These are phyloP conservation scores for Eupithecia subfuscata DNA, from an alignment of 2,888 invertebrate species.

Conservation along the genomic window DNA sequence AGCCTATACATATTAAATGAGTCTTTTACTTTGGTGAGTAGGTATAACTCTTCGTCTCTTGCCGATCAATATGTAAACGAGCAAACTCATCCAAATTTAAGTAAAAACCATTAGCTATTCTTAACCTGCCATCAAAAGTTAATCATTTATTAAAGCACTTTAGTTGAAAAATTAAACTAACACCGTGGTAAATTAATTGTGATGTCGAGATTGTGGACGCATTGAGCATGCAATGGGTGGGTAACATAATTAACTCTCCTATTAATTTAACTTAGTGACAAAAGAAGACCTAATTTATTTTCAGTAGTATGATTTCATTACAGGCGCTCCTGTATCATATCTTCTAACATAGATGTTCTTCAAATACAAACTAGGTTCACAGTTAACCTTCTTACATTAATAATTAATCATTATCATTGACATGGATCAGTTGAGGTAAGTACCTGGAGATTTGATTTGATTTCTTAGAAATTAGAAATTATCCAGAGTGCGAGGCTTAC, in stretches of 20 bases:
- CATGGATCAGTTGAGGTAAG: too few relatives aligned
- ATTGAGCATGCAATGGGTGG: slow-evolving; percentile 7
- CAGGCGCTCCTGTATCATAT: neutral
- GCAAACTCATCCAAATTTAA: slow-evolving; percentile 25
- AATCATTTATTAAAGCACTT: slow-evolving; percentile 24
- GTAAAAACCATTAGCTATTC: slow-evolving; percentile 28
- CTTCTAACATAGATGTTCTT: neutral
- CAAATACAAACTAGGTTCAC: too few relatives aligned
- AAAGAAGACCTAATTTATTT: neutral
- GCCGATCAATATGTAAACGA: neutral
- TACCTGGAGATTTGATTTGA: too few relatives aligned
- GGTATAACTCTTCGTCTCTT: neutral
- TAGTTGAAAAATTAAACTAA: slow-evolving; percentile 32
- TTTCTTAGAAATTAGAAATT: too few relatives aligned
- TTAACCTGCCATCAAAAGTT: slow-evolving; percentile 21
- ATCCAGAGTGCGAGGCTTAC: too few relatives aligned
- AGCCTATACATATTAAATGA: neutral
- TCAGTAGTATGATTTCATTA: neutral
- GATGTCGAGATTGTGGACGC: slow-evolving; percentile 36
- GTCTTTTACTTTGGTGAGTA: neutral
- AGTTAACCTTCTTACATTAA: too few relatives aligned
- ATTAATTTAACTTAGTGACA: slow-evolving; percentile 7
- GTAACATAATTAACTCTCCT: neutral
- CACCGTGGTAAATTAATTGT: slow-evolving; percentile 38
- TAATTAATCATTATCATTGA: too few relatives aligned